Base-by-base conservation (phyloP, 2,888 invertebrate species). In the Lottia scabra region DNA sequence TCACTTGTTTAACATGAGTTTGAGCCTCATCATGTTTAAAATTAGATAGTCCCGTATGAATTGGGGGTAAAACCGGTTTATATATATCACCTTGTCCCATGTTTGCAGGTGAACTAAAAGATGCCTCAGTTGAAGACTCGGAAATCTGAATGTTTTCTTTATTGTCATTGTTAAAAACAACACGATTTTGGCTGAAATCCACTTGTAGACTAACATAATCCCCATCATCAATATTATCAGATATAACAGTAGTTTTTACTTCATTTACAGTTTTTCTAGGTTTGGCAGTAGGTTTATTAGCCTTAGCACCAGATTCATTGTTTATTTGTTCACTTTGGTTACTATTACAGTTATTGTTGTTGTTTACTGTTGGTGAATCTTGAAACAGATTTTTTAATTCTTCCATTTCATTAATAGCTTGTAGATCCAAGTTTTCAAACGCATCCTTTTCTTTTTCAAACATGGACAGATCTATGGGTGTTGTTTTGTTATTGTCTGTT, bases 391-490 rank as follows among this genome's bases (percentile, higher is more conserved):
- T 81, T 46, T 84, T 85, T 27, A 86, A 67, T 70, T 85, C 86
- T 63, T 84, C 85, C 77, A 85, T 78, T 63, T 83, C 86, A 78
- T 86, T 81, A 23, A 86, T 79, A 23, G 83, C 83, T 71, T 85
- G 82, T 48, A 83, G 75, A 69, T 85, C 85, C 67, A 86, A 70
- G 68, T 81, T 82, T 70, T 86, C 83, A 78, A 86, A 86, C 8
- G 85, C 85, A 75, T 86, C 83, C 70, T 83, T 83, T 67, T 81
- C 85, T 63, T 80, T 79, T 70, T 86, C 86, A 81, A 86, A 86
- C 80, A 78, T 73, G 0, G 83, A 75, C 26, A 86, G 73, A 75
- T 86, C 86, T 65, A 85, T 75, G 67, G 75, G 43, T 64, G 70
- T 76, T 27, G 72, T 46, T 27, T 65, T 44, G 27, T 73, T 43